Conservation (phyloP, 2,888 invertebrate genomes). For the Clistopyga incitator region DNA sequence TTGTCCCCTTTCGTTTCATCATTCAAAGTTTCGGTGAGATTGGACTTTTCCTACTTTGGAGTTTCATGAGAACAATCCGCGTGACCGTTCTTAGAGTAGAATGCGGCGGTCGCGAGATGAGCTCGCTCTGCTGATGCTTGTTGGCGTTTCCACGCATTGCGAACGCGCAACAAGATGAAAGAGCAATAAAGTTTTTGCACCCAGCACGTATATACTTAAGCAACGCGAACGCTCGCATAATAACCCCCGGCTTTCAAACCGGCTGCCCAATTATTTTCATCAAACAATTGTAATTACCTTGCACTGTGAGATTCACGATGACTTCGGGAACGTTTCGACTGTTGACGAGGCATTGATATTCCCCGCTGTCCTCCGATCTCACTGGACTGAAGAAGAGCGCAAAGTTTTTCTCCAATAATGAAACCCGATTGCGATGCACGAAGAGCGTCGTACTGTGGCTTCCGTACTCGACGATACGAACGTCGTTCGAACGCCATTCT, state of each 20-base stretch:
- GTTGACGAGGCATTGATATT: conserved; percentile 89
- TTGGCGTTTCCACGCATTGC: not conserved
- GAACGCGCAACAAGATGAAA: not conserved
- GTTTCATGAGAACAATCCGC: conserved; percentile 16
- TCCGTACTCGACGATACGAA: conserved; percentile 85
- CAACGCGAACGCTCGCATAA: not conserved
- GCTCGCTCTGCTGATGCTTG: not conserved
- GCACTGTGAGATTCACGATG: conserved; percentile 88
- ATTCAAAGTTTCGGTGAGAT: conserved; percentile 23
- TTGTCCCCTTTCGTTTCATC: conserved; percentile 9
- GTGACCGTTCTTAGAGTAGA: conserved; percentile 12
- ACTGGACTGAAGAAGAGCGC: conserved; percentile 88
- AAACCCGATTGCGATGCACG: conserved; percentile 86
- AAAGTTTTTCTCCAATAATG: conserved; percentile 87
- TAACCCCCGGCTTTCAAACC: not conserved
- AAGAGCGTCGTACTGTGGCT: conserved; percentile 85
- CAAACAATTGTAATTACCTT: conserved; percentile 85
- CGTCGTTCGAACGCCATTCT: conserved; percentile 86
- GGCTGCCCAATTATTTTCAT: conserved; percentile 12
- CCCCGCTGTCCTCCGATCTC: conserved; percentile 87
- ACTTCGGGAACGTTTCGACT: conserved; percentile 89
- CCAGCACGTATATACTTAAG: not conserved
- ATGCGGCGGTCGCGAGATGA: not conserved
- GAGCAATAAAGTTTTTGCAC: conserved; percentile 7
- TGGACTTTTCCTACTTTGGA: conserved; percentile 24